Base-by-base conservation (phyloP, 1,140 invertebrate species). In the Campodea augens region DNA sequence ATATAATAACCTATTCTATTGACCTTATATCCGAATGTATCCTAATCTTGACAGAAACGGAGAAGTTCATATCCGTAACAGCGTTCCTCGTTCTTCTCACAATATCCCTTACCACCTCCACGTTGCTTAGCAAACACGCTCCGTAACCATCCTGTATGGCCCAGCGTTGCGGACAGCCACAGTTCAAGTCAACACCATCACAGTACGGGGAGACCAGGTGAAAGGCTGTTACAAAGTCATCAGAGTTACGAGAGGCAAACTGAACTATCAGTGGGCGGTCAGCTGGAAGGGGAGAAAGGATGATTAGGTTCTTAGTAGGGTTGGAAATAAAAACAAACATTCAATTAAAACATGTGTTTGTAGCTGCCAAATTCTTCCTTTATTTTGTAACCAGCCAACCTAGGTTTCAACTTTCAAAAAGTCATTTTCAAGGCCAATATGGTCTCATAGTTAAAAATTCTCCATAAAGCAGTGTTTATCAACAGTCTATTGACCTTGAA, bases 101-200 rank as follows among this genome's bases (percentile, higher is more conserved):
- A 53, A 96, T 70, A 52, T 90, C 81, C 55, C 71, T 73, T 7
- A 97, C 75, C 5, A 82, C 47, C 53, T 96, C 77, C 21, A 91
- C 90, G 54, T 86, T 76, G 3, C 71, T 74, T 5, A 96, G 65
- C 47, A 97, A 60, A 51, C 77, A 76, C 53, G 82, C 82, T 7
- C 92, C 92, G 60, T 88, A 86, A 15, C 88, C 87, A 58, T 90
- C 80, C 55, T 81, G 73, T 58, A 88, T 81, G 1, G 90, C 91
- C 90, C 90, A 97, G 47, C 77, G 70, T 63, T 98, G 92, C 10
- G 93, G 92, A 57, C 93, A 97, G 5, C 93, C 92, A 70, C 91
- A 96, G 59, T 97, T 98, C 25, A 98, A 65, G 68, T 97, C 91
- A 2, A 92, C 78, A 20, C 91, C 92, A 71, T 88, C 78, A 40